Conservation (phyloP, 2,888 invertebrate genomes). For the Subacronicta megacephala region DNA sequence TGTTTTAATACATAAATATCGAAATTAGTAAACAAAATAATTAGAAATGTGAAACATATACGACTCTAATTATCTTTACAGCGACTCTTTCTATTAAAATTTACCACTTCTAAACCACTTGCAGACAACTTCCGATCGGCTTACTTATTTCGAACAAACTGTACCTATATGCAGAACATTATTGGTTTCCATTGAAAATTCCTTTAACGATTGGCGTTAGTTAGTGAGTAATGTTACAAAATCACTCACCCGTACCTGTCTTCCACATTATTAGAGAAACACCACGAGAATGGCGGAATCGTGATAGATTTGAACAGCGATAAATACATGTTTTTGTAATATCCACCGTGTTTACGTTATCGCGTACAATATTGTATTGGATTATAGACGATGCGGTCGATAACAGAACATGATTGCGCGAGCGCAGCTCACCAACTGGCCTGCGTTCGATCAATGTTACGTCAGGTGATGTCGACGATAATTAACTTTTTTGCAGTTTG, state of each 20-base stretch:
- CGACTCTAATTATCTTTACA: too few relatives aligned
- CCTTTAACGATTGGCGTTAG: neutral
- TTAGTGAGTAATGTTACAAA: neutral
- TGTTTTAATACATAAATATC: too few relatives aligned
- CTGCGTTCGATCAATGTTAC: conserved; percentile 5
- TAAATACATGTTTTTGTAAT: conserved; percentile 56
- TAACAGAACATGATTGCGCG: conserved; percentile 44
- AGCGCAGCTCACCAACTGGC: conserved; percentile 46
- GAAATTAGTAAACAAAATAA: too few relatives aligned
- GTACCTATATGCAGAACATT: too few relatives aligned
- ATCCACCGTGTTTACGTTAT: conserved; percentile 24
- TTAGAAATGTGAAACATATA: too few relatives aligned
- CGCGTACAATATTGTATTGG: conserved; percentile 8
- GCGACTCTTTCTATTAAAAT: too few relatives aligned
- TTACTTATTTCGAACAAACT: too few relatives aligned
- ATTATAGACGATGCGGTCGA: conserved; percentile 29
- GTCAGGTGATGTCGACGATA: conserved; percentile 25
- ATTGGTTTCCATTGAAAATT: neutral
- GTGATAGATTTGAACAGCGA: conserved; percentile 59
- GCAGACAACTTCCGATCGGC: too few relatives aligned
- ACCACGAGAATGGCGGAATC: conserved; percentile 80
- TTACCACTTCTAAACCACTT: too few relatives aligned
- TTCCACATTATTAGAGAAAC: conserved; percentile 71
- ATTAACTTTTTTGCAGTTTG: conserved; percentile 3
- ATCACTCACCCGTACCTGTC: conserved; percentile 61